Conservation (phyloP, 2,797 vertebrate species). For the Poeciliopsis presidionis region DNA sequence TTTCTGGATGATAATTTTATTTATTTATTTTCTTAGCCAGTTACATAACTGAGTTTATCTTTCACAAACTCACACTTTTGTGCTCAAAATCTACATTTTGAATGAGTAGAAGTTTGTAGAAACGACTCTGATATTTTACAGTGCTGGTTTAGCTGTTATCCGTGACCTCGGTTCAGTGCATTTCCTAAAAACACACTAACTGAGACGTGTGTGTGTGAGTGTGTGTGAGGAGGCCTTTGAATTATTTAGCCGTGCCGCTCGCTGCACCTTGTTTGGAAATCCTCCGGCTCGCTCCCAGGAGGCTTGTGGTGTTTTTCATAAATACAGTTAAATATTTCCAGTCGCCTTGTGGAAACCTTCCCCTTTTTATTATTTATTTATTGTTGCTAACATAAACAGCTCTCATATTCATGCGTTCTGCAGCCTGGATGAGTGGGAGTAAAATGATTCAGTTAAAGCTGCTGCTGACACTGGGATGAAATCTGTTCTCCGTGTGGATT, state of each 20-base stretch:
- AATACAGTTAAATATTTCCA: slow-evolving; percentile 19
- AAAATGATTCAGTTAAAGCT: slow-evolving; percentile 12
- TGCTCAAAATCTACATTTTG: background rate
- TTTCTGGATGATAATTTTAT: too few species aligned
- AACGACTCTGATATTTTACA: background rate
- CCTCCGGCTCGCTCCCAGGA: slow-evolving; percentile 1
- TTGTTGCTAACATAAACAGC: background rate
- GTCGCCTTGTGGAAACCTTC: background rate
- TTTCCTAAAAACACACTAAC: background rate
- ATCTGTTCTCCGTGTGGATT: background rate
- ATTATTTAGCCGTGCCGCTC: slow-evolving; percentile 15
- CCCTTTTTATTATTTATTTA: background rate
- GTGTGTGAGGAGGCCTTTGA: slow-evolving; percentile 4
- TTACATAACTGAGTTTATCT: background rate
- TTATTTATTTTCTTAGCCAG: too few species aligned
- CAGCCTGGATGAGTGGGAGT: slow-evolving; percentile 1
- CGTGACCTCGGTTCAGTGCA: background rate
- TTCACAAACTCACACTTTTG: background rate
- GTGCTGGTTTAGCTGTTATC: background rate
- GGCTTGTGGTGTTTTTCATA: slow-evolving; percentile 16
- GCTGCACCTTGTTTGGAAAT: slow-evolving; percentile 16
- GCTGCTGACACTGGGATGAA: slow-evolving; percentile 9
- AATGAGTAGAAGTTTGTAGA: background rate
- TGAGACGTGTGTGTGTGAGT: background rate
- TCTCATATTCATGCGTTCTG: slow-evolving; percentile 6